Base-by-base conservation (phyloP, 2,797 vertebrate species). In the Notolepis coatsorum region DNA sequence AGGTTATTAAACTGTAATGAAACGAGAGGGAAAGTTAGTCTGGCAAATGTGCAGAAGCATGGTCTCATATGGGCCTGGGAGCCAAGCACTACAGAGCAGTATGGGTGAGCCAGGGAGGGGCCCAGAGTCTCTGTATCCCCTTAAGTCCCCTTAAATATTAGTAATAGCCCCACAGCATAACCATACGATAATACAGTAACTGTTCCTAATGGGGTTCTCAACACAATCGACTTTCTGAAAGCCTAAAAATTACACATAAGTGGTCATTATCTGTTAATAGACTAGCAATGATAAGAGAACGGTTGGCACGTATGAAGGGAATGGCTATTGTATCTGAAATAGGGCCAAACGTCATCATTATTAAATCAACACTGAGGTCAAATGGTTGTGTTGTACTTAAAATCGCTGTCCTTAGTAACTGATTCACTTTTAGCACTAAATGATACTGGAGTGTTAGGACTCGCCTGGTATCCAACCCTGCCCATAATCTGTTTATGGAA, bases 61-160 rank as follows among this genome's bases (percentile, higher is more conserved):
- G 68, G 80, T 73, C 80, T 89, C 79, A 83, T 70, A 41, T 28
- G 15, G 71, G 54, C 72, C 66, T 5, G 20, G 8, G 53, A 77
- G 85, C 83, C 85, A 88, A 89, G 78, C 47, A 47, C 64, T 65
- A 81, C 82, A 83, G 46, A 73, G 58, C 55, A 62, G 69, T 66
- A 68, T 62, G 31, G 55, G 54, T 21, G 45, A 56, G 64, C 57
- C 73, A 80, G 73, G 66, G 79, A 84, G 62, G 50, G 47, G 54
- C n/a, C 30, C 69, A 54, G 46, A 48, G 57, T 63, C 27, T 64
- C 27, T 12, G 6, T 31, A 51, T 46, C 52, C 77, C 63, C 50
- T 10, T 51, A 61, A 81, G 31, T 70, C 59, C 64, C 65, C 51
- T 62, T 42, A 35, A 77, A 76, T 42, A 46, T 63, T 60, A 21